Percentiles rank a stretch among this genome's conserved stretches.
Evolutionary conservation across 2,888 invertebrate genomes (phyloP).

Genomic region (Erebia palarica): DNA sequence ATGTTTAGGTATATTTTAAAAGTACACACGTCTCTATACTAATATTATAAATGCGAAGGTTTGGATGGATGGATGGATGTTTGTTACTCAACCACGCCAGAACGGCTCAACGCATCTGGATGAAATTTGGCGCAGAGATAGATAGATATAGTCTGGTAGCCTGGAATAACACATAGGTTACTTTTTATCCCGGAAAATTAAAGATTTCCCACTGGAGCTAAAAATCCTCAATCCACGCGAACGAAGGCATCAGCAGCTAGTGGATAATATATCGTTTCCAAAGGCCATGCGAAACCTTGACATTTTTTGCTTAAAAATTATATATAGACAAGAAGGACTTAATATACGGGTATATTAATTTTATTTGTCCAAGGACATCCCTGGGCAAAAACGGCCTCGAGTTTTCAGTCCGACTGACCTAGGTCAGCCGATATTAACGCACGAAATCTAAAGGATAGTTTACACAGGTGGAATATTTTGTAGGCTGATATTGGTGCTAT

Average conservation of each 20-base stretch:
- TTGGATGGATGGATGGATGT: too few species aligned
- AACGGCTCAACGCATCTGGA: too few species aligned
- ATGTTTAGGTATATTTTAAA: not conserved
- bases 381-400: constrained; percentile 14
- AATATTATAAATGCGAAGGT: too few species aligned
- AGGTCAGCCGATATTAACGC: constrained; percentile 3
- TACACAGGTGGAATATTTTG: not conserved
- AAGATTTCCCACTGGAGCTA: too few species aligned
- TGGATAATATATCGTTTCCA: not conserved
- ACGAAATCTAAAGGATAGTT: not conserved
- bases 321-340: not conserved
- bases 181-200: too few species aligned
- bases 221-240: too few species aligned
- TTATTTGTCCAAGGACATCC: not conserved
- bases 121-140: too few species aligned
- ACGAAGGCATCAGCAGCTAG: too few species aligned
- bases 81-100: too few species aligned
- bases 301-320: not conserved
- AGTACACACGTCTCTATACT: not conserved
- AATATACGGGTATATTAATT: not conserved
- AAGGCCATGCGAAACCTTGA: not conserved
- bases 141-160: too few species aligned
- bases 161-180: too few species aligned
- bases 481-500: not conserved
- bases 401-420: not conserved